Conservation (phyloP, 2,797 vertebrate species). For the Stomatorhinus walkeri region DNA sequence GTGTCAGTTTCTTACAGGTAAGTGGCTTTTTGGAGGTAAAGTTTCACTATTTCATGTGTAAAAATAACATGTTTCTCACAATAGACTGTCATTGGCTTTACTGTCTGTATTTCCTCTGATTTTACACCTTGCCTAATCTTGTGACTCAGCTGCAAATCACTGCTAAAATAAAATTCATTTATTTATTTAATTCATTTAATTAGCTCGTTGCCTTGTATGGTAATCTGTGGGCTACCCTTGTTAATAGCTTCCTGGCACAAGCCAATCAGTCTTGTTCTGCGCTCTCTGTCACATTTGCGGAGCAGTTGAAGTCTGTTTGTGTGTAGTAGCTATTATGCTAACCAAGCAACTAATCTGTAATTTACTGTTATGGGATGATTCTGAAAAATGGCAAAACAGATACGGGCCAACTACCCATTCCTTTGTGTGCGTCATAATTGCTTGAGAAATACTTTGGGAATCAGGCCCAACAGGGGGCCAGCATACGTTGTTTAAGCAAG, state of each 20-base stretch:
- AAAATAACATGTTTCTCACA: background rate
- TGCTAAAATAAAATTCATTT: background rate
- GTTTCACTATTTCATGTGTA: background rate
- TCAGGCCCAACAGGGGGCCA: background rate
- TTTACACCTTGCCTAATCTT: background rate
- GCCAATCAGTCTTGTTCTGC: background rate
- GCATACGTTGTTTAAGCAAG: background rate
- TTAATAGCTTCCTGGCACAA: background rate
- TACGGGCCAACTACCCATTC: background rate
- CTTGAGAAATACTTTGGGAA: background rate
- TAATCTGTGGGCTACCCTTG: background rate
- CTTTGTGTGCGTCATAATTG: background rate
- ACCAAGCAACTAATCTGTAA: background rate
- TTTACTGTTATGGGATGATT: background rate
- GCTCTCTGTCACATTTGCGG: background rate
- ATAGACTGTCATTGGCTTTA: background rate
- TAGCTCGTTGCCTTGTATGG: background rate
- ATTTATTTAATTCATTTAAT: background rate
- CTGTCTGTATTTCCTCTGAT: background rate
- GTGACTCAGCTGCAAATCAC: background rate
- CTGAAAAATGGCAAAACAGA: background rate
- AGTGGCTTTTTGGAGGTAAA: background rate
- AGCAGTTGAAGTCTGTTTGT: background rate
- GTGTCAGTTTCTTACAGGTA: background rate
- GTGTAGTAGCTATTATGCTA: background rate